Percentiles rank a stretch among this genome's conserved stretches.
phyloP scores from a whole-genome alignment of 2,797 vertebrate genomes.

The Sebastes itinus region DNA sequence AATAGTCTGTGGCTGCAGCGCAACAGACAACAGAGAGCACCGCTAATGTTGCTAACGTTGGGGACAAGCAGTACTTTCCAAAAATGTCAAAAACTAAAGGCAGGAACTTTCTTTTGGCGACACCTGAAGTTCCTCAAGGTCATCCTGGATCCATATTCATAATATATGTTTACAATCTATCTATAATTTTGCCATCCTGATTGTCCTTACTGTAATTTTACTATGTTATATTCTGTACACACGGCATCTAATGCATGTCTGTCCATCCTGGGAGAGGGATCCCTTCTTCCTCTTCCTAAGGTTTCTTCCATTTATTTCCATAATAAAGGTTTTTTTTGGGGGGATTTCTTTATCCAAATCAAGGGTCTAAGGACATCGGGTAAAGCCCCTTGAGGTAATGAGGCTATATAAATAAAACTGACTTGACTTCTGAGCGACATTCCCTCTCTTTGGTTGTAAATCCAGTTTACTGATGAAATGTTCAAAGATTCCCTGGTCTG shows the following conservation, averaged over 20 bases:
- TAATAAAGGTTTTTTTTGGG: too few species aligned
- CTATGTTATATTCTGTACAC: not conserved
- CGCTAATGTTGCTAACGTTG: too few species aligned
- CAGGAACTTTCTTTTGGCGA: not conserved
- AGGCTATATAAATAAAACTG: not conserved
- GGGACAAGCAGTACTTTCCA: not conserved
- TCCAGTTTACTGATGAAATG: not conserved
- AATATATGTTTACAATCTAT: not conserved
- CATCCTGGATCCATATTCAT: not conserved
- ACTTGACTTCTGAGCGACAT: not conserved
- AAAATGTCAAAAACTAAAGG: not conserved
- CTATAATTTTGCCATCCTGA: not conserved
- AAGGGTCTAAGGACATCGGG: too few species aligned
- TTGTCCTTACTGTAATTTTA: not conserved
- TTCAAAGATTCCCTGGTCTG: not conserved
- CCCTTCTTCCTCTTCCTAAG: too few species aligned
- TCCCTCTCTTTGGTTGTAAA: not conserved
- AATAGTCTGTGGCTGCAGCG: too few species aligned
- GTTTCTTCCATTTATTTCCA: not conserved
- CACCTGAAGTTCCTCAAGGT: not conserved
- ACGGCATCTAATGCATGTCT: not conserved
- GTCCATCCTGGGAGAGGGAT: not conserved
- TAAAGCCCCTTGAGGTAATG: too few species aligned
- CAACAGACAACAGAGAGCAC: too few species aligned
- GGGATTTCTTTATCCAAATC: too few species aligned